These are phyloP conservation scores for Teinopalpus imperialis DNA, from an alignment of 2,888 invertebrate species.

Conservation along the genomic window DNA sequence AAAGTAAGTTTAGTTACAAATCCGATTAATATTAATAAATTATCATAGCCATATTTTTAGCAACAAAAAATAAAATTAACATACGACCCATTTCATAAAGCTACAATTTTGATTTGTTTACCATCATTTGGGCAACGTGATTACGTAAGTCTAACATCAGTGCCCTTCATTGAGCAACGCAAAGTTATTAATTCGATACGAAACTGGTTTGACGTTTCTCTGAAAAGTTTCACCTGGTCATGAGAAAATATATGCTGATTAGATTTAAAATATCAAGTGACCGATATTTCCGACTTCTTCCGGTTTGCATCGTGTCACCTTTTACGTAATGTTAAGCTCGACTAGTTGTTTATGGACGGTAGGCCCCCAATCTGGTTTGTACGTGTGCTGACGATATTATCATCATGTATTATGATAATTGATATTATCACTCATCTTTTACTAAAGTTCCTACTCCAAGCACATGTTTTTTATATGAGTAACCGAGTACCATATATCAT, in stretches of 20 bases:
- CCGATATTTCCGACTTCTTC: conserved; percentile 37
- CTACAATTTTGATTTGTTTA: conserved; percentile 32
- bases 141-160: conserved; percentile 36
- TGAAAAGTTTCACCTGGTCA: conserved; percentile 49
- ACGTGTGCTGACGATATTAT: background rate
- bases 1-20: conserved; percentile 4
- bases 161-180: conserved; percentile 45
- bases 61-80: conserved; percentile 36
- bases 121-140: conserved; percentile 26
- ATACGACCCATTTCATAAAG: conserved; percentile 36
- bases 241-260: conserved; percentile 53
- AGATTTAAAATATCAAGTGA: conserved; percentile 37
- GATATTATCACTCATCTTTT: conserved; percentile 10
- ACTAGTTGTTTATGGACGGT: conserved; percentile 19
- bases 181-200: conserved; percentile 40
- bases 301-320: conserved; percentile 33
- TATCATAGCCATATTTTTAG: conserved; percentile 21
- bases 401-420: conserved; percentile 15
- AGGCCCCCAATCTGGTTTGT: conserved; percentile 19
- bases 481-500: too few relatives aligned
- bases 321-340: conserved; percentile 34
- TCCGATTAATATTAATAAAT: conserved; percentile 18
- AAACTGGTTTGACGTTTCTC: conserved; percentile 42
- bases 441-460: too few relatives aligned
- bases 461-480: too few relatives aligned